These are phyloP conservation scores for Melinopterus prodromus DNA, from an alignment of 2,888 invertebrate species.

Conservation along the genomic window DNA sequence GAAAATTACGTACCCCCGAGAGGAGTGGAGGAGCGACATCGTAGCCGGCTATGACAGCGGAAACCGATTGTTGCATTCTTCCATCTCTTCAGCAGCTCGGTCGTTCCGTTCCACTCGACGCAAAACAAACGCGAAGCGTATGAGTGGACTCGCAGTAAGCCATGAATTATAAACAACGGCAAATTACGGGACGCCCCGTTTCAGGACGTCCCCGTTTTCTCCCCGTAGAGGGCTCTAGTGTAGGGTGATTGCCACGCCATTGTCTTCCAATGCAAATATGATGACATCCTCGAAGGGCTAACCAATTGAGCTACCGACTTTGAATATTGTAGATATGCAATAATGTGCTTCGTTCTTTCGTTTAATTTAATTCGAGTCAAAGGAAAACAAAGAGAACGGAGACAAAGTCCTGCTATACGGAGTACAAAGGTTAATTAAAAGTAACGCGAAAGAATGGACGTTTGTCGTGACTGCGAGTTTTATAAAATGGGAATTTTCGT, in stretches of 20 bases:
- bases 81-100: constrained; percentile 10
- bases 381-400: no score
- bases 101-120: constrained; percentile 17
- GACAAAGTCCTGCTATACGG: no score
- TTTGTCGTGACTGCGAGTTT: no score
- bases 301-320: no score
- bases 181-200: constrained; percentile 24
- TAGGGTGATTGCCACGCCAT: neutral
- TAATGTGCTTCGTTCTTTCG: no score
- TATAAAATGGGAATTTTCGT: no score
- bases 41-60: constrained; percentile 28
- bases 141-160: constrained; percentile 18
- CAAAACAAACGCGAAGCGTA: neutral
- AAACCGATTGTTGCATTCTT: constrained; percentile 38
- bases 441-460: no score
- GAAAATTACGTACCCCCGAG: constrained; percentile 36
- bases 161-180: constrained; percentile 30
- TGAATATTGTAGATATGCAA: no score
- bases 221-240: constrained; percentile 6
- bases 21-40: neutral
- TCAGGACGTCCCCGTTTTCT: neutral
- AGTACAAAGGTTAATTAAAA: no score
- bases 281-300: neutral
- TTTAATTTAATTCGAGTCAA: no score
- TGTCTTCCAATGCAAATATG: neutral